phyloP scores from a whole-genome alignment of 2,888 invertebrate species.

The Tanytarsus gracilentus region DNA sequence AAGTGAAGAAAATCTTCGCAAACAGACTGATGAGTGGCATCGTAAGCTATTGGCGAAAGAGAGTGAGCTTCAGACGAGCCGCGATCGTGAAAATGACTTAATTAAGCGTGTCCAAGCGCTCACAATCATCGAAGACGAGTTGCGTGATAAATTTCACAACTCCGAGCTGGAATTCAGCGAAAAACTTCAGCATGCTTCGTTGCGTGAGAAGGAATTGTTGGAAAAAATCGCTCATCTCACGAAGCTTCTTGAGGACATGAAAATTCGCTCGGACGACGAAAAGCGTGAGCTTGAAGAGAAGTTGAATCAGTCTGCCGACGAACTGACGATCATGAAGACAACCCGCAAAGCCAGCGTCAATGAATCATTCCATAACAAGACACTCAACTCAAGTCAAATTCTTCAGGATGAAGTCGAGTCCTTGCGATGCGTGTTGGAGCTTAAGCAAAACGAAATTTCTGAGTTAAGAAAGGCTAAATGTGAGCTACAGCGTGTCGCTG shows the following conservation, averaged over 20 bases:
- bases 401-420: constrained; percentile 70
- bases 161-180: constrained; percentile 36
- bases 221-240: constrained; percentile 38
- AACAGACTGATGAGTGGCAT: constrained; percentile 36
- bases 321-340: constrained; percentile 36
- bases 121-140: constrained; percentile 35
- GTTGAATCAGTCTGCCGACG: constrained; percentile 39
- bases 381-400: constrained; percentile 35
- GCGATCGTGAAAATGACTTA: constrained; percentile 38
- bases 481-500: constrained; percentile 62
- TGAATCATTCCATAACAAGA: constrained; percentile 30
- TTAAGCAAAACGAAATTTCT: constrained; percentile 77
- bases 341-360: constrained; percentile 31
- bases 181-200: constrained; percentile 34
- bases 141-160: constrained; percentile 34
- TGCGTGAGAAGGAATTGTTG: constrained; percentile 38
- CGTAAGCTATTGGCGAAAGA: constrained; percentile 36
- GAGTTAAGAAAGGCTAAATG: constrained; percentile 63
- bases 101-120: constrained; percentile 35
- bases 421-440: constrained; percentile 75
- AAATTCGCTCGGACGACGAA: constrained; percentile 36
- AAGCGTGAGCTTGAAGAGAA: constrained; percentile 41
- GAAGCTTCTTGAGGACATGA: constrained; percentile 37
- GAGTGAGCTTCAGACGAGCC: constrained; percentile 42
- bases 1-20: constrained; percentile 35